Evolutionary conservation across 1,140 invertebrate genomes (phyloP), one percentile per base, ranked within the genome.

Genomic region (Calycopis cecrops): DNA sequence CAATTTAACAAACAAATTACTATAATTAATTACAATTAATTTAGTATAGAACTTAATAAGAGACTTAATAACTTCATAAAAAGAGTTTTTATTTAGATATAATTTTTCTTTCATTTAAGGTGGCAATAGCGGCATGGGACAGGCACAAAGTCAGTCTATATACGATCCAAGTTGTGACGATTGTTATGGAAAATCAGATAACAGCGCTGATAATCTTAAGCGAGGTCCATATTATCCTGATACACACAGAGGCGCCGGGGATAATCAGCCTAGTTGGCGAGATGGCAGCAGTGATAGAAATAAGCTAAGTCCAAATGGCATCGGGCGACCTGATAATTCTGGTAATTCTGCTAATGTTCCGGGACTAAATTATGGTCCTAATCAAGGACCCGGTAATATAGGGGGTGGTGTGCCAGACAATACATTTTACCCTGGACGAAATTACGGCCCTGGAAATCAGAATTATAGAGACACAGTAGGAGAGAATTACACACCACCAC

Each of bases 121-220:
- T 88, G 92, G 92, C 16, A 91, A 79, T 21, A 92, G 91, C 73
- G 93, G 93, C 55, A 94, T 95, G 92, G 93, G 93, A 1, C 93
- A 94, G 88, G 93, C 93, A 0, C 94, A 95, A 85, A 95, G 94
- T 87, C 91, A 92, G 73, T 89, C 90, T 35, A 86, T 90, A 42
- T 88, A 87, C 21, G 89, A 90, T 51, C 88, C 89, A 37, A 89
- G 78, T 55, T 88, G 84, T 48, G 90, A 89, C 33, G 88, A 86
- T 47, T 88, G 75, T 69, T 63, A 71, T 35, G 73, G 71, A 21
- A 65, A 64, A n/a, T 16, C 57, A 16, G 67, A 66, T 12, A 40
- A 57, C 8, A 75, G 63, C 33, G 67, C 50, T 6, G 73, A 64
- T 56, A 77, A 52, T 62, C 59, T 79, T 49, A 66, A 73, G 57